Evolutionary conservation across 1,140 invertebrate species (phyloP), one percentile per base, ranked within the genome.

Genomic region (Neotoxoptera formosana): DNA sequence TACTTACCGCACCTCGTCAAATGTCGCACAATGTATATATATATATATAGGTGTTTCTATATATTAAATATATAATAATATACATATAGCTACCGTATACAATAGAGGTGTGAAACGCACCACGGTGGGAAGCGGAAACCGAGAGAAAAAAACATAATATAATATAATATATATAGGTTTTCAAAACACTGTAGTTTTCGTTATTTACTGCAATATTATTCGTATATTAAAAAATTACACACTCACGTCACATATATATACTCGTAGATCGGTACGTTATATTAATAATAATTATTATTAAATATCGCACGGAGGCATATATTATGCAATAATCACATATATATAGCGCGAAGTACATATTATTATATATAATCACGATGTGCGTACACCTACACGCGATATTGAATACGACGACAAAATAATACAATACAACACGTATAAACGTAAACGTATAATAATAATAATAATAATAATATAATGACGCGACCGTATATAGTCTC

Each of bases 31-130:
- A 76, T 41, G 41, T 41, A 41, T n/a, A n/a, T n/a, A n/a, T n/a
- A n/a, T n/a, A n/a, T n/a, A n/a, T n/a, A n/a, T 41, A 41, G 41
- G 41, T 41, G 41, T 41, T 41, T 41, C 41, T 41, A 41, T 41
- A 41, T 41, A 2, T 41, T 41, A 41, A 2, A 41, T n/a, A n/a
- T n/a, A n/a, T n/a, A n/a, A n/a, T n/a, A n/a, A n/a, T n/a, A n/a
- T n/a, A 41, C n/a, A n/a, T 76, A 76, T 9, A 25, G n/a, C 23
- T 47, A 53, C 21, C 14, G n/a, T 30, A 48, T 34, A 84, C 90
- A 84, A 92, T 93, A 86, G 81, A 93, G 91, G 91, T 93, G 91
- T 93, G 91, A 93, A 93, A 93, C 7, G 11, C 25, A 51, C 81
- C 25, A 51, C 81, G 51, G 81, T 45, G 91, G 76, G 91, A 93